A percentile compares a stretch with the other conserved stretches of the same genome.
Conservation (phyloP, 2,113 vertebrate species). For the Tricholaema leucomelas region DNA sequence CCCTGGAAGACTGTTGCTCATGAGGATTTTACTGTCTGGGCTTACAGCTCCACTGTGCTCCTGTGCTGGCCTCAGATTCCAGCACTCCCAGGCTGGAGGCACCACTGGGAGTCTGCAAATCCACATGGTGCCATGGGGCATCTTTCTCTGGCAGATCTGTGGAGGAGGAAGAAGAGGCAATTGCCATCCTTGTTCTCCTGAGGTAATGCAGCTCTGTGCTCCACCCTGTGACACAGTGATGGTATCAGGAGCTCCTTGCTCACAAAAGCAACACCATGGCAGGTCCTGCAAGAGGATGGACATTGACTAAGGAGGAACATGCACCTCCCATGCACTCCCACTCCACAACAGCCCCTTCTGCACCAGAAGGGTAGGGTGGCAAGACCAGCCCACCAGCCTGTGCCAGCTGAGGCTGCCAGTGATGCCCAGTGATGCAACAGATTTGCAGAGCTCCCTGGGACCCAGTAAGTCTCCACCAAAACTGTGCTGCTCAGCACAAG, state of each 20-base stretch:
- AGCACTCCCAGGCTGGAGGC: neutral
- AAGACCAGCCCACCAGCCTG: neutral
- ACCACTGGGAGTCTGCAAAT: neutral
- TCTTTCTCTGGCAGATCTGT: neutral
- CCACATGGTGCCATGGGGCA: neutral
- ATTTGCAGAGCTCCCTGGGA: neutral
- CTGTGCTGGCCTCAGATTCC: neutral
- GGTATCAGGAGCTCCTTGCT: neutral
- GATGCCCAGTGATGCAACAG: too few relatives aligned
- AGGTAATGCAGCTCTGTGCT: neutral
- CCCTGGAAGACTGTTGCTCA: neutral
- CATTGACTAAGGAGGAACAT: neutral
- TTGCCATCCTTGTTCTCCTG: neutral
- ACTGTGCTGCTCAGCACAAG: neutral
- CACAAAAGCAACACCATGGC: neutral
- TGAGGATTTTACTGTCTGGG: accelerated
- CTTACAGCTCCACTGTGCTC: neutral
- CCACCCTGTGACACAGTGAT: neutral
- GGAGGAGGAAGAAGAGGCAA: neutral
- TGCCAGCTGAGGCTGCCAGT: neutral
- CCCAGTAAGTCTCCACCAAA: neutral
- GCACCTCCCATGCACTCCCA: neutral
- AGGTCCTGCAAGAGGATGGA: neutral
- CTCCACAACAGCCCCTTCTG: neutral
- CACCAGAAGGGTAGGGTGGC: neutral